A percentile compares a stretch with the other conserved stretches of the same genome.
Evolutionary conservation across 2,797 vertebrate species (phyloP).

Genomic region (Anguilla anguilla): DNA sequence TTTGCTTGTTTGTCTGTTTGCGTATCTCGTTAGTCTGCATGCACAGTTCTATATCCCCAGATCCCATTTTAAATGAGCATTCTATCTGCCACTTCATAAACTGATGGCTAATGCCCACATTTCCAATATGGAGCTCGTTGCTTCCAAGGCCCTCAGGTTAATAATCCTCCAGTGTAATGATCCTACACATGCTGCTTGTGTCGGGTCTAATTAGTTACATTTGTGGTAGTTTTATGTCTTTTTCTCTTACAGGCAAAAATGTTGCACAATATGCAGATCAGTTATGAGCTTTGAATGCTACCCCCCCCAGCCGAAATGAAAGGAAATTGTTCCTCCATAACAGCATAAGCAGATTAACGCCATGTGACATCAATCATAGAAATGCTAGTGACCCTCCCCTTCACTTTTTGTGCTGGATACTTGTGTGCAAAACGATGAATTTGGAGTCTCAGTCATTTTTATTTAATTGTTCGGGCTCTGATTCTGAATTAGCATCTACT

Average conservation of each 20-base stretch:
- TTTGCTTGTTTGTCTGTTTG: background rate
- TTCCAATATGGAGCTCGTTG: background rate
- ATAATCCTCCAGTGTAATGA: constrained; percentile 1
- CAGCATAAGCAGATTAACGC: background rate
- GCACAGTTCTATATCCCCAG: background rate
- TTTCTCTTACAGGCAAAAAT: background rate
- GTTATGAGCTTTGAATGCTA: background rate
- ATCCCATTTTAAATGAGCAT: background rate
- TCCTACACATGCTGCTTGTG: background rate
- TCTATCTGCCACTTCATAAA: background rate
- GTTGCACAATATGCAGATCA: background rate
- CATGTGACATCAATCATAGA: background rate
- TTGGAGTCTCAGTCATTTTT: too few species aligned
- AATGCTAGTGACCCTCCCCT: background rate
- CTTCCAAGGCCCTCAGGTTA: background rate
- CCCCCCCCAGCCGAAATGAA: background rate
- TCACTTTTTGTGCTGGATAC: background rate
- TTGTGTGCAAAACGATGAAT: background rate
- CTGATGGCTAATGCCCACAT: background rate
- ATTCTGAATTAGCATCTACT: too few species aligned
- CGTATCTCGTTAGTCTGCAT: background rate
- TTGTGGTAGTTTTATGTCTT: background rate
- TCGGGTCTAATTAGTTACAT: background rate
- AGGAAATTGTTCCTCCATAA: background rate
- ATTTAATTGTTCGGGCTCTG: too few species aligned